Percentiles rank a stretch among this genome's conserved stretches.
Evolutionary conservation across 2,888 invertebrate genomes (phyloP).

Genomic region (Azorinus chamasolen): DNA sequence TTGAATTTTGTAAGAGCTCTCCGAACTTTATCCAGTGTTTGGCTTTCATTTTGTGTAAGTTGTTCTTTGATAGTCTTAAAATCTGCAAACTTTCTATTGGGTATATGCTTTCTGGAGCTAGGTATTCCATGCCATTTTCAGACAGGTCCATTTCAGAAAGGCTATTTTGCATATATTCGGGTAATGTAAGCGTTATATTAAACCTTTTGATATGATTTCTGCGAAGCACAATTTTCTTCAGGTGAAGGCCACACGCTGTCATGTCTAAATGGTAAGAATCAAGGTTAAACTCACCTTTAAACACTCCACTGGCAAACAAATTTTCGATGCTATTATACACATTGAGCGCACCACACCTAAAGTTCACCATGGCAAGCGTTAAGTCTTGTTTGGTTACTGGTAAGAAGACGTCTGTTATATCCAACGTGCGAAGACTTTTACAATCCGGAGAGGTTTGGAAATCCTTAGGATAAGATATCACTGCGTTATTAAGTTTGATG

Average conservation of each 20-base stretch:
- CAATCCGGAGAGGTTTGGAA: not conserved
- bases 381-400: no score
- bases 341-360: not conserved
- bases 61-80: slow-evolving; percentile 13
- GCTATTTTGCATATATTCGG: not conserved
- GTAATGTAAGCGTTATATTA: slow-evolving; percentile 2
- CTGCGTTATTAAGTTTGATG: no score
- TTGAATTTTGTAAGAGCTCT: not conserved
- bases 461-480: no score
- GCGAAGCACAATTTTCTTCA: slow-evolving; percentile 7
- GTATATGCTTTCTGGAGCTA: slow-evolving; percentile 3
- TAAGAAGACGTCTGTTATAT: slow-evolving; percentile 1
- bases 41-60: slow-evolving; percentile 3
- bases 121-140: slow-evolving; percentile 13
- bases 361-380: no score
- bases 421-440: not conserved
- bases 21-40: slow-evolving; percentile 1
- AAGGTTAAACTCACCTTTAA: not conserved
- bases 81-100: not conserved
- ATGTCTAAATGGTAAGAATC: not conserved
- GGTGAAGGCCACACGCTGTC: not conserved
- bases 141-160: slow-evolving; percentile 17
- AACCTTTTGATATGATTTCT: slow-evolving; percentile 12
- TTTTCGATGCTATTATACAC: slow-evolving; percentile 1
- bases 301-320: not conserved